Conservation (phyloP, 2,888 invertebrate species). For the Athetis lepigone region DNA sequence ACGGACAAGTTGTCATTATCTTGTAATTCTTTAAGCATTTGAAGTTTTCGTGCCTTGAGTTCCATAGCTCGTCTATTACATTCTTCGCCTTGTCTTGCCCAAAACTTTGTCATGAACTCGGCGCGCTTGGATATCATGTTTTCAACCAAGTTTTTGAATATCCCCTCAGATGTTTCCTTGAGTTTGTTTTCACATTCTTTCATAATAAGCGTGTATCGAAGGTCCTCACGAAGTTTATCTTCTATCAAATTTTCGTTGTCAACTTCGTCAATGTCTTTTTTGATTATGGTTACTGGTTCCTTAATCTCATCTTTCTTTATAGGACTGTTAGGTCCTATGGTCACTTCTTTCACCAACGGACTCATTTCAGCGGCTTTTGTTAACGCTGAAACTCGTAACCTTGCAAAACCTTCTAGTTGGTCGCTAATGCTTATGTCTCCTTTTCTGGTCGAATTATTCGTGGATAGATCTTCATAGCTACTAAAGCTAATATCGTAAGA, state of each 20-base stretch:
- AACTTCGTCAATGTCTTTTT: slow-evolving; percentile 60
- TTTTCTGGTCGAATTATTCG: slow-evolving; percentile 66
- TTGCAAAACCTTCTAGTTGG: slow-evolving; percentile 82
- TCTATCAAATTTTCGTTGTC: slow-evolving; percentile 75
- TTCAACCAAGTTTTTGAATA: slow-evolving; percentile 79
- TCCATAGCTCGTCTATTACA: slow-evolving; percentile 82
- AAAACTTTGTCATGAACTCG: slow-evolving; percentile 77
- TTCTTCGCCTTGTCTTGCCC: slow-evolving; percentile 80
- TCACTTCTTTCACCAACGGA: slow-evolving; percentile 86
- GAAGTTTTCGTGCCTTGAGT: slow-evolving; percentile 79
- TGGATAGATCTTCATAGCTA: slow-evolving; percentile 66
- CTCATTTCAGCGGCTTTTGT: slow-evolving; percentile 90
- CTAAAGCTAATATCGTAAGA: slow-evolving; percentile 63
- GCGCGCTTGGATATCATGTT: slow-evolving; percentile 80
- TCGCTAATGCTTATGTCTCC: slow-evolving; percentile 77
- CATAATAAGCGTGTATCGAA: slow-evolving; percentile 78
- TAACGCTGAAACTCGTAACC: slow-evolving; percentile 90
- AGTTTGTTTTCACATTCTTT: slow-evolving; percentile 79
- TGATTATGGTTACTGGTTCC: slow-evolving; percentile 26
- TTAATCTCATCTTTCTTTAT: slow-evolving; percentile 64
- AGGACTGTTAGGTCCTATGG: slow-evolving; percentile 76
- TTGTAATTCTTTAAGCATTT: slow-evolving; percentile 83
- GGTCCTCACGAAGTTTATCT: slow-evolving; percentile 80
- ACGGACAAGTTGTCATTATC: slow-evolving; percentile 88
- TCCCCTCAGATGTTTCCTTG: slow-evolving; percentile 74